phyloP scores from a whole-genome alignment of 1,140 invertebrate species.

The Drosophila eugracilis region DNA sequence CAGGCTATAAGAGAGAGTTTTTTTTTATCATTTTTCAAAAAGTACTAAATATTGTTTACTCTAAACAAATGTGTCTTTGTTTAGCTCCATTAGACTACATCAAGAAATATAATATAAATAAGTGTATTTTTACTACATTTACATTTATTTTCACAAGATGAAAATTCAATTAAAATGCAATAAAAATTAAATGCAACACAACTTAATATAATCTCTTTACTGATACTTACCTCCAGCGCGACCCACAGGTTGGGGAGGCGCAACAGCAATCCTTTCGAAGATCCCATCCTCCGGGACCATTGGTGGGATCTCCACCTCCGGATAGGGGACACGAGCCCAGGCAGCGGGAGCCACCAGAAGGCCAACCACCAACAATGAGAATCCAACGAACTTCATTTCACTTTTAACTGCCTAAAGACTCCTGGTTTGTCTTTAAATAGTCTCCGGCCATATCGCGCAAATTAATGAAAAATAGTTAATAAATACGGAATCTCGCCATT shows the following conservation, averaged over 20 bases:
- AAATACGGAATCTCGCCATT: conserved; percentile 29
- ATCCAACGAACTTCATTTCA: conserved; percentile 63
- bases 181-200: too few relatives aligned
- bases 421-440: conserved; percentile 64
- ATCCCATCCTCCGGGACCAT: conserved; percentile 37
- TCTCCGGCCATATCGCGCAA: conserved; percentile 26
- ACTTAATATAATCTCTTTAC: too few relatives aligned
- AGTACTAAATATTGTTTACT: too few relatives aligned
- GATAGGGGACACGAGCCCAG: conserved; percentile 63
- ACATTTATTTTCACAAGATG: too few relatives aligned
- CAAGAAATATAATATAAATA: too few relatives aligned
- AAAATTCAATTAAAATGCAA: too few relatives aligned
- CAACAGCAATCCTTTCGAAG: conserved; percentile 35
- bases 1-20: conserved; percentile 44
- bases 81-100: too few relatives aligned
- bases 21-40: background rate
- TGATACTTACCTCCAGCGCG: conserved; percentile 59
- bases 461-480: conserved; percentile 62
- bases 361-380: conserved; percentile 49
- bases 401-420: conserved; percentile 25
- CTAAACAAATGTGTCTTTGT: too few relatives aligned
- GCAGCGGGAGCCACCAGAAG: conserved; percentile 36
- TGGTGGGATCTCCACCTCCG: conserved; percentile 61
- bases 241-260: conserved; percentile 30
- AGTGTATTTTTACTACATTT: too few relatives aligned